Evolutionary conservation across 1,140 invertebrate genomes (phyloP), one percentile per base, ranked within the genome.

Genomic region (Marisa cornuarietis): DNA sequence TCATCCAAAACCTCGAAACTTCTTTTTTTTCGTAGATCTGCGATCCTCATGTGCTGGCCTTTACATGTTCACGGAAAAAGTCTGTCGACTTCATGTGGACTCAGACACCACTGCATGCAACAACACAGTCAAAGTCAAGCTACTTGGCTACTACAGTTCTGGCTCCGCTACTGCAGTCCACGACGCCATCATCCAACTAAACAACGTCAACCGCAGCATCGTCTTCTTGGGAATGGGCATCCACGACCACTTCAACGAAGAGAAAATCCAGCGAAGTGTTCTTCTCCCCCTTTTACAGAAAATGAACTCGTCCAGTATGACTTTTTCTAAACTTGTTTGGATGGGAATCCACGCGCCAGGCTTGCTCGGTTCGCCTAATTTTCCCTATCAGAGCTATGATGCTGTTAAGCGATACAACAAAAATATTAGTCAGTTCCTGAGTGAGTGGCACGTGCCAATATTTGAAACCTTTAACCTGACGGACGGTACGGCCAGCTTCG

Each of bases 401-500:
- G 22, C 13, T n/a, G 79, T 80, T 5, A 7, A 11, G 13, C 65
- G n/a, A 31, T 80, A 52, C 69, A 80, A 80, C 61, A 65, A 61
- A 24, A n/a, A 20, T 0, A 51, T 80, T 24, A 1, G 11, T 20
- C 24, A 58, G 68, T 18, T 75, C 16, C 42, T 80, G 26, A 69
- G 63, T 1, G 13, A 49, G 20, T 74, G 62, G 63, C 62, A 75
- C n/a, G 72, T 80, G 26, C 79, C 79, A 52, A 66, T 73, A 54
- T 52, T 81, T 8, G 68, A 81, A 11, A 72, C 66, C 5, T 81
- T 81, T 22, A 72, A 42, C 49, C 72, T 81, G 14, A 81, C 75
- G 16, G 71, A 81, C 52, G 80, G 80, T 11, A 52, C 52, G 7
- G 61, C 63, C 18, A 81, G 80, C 62, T 81, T 81, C 72, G 80